These are phyloP conservation scores for Limnephilus auricula DNA, from an alignment of 2,888 invertebrate species.

Conservation along the genomic window DNA sequence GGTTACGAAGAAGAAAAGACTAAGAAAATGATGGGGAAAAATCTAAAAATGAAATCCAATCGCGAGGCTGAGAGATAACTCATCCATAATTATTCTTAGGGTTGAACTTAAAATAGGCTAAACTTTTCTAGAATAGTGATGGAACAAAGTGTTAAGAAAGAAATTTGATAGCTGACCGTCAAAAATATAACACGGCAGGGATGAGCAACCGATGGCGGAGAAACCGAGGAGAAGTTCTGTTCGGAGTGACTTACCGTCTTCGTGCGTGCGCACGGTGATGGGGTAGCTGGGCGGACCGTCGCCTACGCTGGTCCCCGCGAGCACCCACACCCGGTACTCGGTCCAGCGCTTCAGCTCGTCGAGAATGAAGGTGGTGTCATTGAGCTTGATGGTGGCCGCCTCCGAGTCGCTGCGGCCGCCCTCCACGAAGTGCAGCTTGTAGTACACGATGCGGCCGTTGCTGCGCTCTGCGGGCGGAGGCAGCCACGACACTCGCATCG, in stretches of 20 bases:
- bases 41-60: not conserved
- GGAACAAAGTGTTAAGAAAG: not conserved
- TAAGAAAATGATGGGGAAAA: not conserved
- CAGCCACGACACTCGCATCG: conserved; percentile 93
- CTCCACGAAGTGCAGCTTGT: conserved; percentile 94
- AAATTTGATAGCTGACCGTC: not conserved
- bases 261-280: conserved; percentile 94
- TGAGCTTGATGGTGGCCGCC: conserved; percentile 88
- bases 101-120: not conserved
- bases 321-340: conserved; percentile 97
- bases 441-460: conserved; percentile 95
- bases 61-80: not conserved
- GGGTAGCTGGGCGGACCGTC: conserved; percentile 96
- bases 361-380: conserved; percentile 88
- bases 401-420: conserved; percentile 90
- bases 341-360: conserved; percentile 97
- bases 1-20: not conserved
- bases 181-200: not conserved
- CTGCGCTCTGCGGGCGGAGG: conserved; percentile 94
- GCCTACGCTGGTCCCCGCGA: conserved; percentile 97
- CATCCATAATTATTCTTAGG: not conserved
- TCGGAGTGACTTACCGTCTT: conserved; percentile 94
- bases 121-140: not conserved
- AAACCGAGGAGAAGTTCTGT: conserved; percentile 4
- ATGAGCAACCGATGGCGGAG: conserved; percentile 24